Evolutionary conservation across 2,797 vertebrate species (phyloP), one percentile per base, ranked within the genome.

Genomic region (Anolis apletophallus): DNA sequence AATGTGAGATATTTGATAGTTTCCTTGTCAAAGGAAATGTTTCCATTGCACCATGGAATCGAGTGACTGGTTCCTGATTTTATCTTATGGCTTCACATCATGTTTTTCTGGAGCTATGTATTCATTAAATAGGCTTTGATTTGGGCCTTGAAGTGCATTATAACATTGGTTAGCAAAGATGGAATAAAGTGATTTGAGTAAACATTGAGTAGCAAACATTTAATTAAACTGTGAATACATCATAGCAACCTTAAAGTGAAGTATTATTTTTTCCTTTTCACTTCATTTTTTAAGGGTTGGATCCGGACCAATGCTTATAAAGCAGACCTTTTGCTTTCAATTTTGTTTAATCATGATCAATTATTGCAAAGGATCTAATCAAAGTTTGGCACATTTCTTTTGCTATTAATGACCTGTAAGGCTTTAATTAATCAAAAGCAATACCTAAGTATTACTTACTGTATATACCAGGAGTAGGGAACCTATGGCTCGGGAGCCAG

Each of bases 41-140:
- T 88, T 87, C 90, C 68, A 12, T 75, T 73, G n/a, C 46, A 14
- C 64, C 59, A 55, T 83, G 72, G 69, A 85, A 89, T 90, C 77
- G 54, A 76, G 32, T 52, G 64, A 80, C 81, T 54, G 67, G 55
- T 54, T 59, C 76, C 54, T 87, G 86, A 84, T 84, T 73, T 87
- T 87, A 84, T 87, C 86, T 84, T 79, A 40, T n/a, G 23, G 74
- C 80, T 87, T 84, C 55, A 61, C 55, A 36, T 74, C 86, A 83
- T n/a, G 50, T 68, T 87, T 81, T 83, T 57, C 34, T n/a, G 68
- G n/a, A 72, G 67, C 52, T 72, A n/a, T 73, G 55, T 11, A 61
- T 72, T 73, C 75, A 84, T 80, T 73, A 73, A 73, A 26, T 82
- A 72, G n/a, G 6, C 29, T 71, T 83, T 72, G 74, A 72, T 72